Base-by-base conservation (phyloP, 2,113 vertebrate genomes). In the Dasyprocta punctata region DNA sequence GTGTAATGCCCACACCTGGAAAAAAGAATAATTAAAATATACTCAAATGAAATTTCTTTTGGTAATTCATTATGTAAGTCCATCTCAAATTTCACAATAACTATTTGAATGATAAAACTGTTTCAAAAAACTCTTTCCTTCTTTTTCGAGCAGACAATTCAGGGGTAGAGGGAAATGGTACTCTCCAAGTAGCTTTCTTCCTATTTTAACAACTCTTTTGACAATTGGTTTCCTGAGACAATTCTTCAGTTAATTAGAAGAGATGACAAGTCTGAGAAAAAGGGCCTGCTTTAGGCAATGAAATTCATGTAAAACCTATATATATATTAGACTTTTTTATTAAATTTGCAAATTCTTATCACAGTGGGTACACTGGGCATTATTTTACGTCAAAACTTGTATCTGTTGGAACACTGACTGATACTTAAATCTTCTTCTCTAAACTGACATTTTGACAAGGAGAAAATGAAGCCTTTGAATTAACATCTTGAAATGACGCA, bases 1-100 rank as follows among this genome's bases (percentile, higher is more conserved):
- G 99, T 0, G 99, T 99, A 93, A 99, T 52, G 16, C 99, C 99
- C 89, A 99, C 99, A 98, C 99, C 99, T 99, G 97, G 26, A 75
- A 98, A 78, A 98, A 12, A 95, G 10, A 93, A 44, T 11, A 95
- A 75, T 82, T 38, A 44, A 83, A 84, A 83, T 77, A 3, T 86
- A 82, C 17, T 82, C 14, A 83, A 77, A 19, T 86, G 8, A 94
- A 92, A 60, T 89, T n/a, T n/a, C 1, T 84, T 92, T 89, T 81
- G n/a, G 5, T 89, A 65, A 87, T 81, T 90, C 28, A 54, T 80
- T 69, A 85, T 81, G 84, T 61, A 49, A 9, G 5, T 93, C 3
- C 33, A 87, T 52, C 41, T 95, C 47, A 63, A 75, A 82, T 95
- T 93, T 36, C 28, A 95, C 67, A 85, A 84, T 95, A 82, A 73